Evolutionary conservation across 1,140 invertebrate species (phyloP), one percentile per base, ranked within the genome.

Genomic region (Melitaea cinxia): DNA sequence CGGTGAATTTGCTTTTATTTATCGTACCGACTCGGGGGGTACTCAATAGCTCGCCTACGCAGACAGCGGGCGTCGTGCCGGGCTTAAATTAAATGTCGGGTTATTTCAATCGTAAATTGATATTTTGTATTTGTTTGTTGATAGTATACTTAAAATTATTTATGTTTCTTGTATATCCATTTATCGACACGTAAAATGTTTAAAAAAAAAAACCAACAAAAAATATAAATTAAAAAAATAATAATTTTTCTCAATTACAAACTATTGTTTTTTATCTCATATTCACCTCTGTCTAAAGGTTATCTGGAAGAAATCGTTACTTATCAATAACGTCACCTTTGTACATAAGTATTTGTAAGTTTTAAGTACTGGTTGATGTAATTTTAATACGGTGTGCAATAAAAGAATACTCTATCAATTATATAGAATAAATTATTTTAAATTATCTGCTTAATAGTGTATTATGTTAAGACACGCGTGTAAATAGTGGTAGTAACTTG

Each of bases 21-120:
- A 56, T 56, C 26, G 39, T 42, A 42, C 54, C 37, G 15, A 56
- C 17, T 21, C 54, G 45, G 54, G 54, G 54, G 54, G 54, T 23
- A 28, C 9, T 56, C 54, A 42, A 56, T 56, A 56, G 54, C 9
- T 35, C 54, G 54, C 54, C 54, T 35, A 56, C 54, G 53, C 39
- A 23, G 23, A 45, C 39, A 19, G 39, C 21, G 12, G 23, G 7
- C 42, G n/a, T 23, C 42, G 21, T 47, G 23, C 39, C 37, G 54
- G 35, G 24, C 37, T 56, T 56, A 26, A 56, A 56, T 56, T 56
- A 39, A 56, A 42, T 56, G 21, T 42, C 24, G 23, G 9, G 14
- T 47, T 9, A 47, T 21, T 47, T 21, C 42, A 47, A 17, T 47
- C 42, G 23, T 47, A 47, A 21, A 47, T 47, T 47, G 42, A 47